Base-by-base conservation (phyloP, 2,888 invertebrate genomes). In the Cordylochernes scorpioides region DNA sequence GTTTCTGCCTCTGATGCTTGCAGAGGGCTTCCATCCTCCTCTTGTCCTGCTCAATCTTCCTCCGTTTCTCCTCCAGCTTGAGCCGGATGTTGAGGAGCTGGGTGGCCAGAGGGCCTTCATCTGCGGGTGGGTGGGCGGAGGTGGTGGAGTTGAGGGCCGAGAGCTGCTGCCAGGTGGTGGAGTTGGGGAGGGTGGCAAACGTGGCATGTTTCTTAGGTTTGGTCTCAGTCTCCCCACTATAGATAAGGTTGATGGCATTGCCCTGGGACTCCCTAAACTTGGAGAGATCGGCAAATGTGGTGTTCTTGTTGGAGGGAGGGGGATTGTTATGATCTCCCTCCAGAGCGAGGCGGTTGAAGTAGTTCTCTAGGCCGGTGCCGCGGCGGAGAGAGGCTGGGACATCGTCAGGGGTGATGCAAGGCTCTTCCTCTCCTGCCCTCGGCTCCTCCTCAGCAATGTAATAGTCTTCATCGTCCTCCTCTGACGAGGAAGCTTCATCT, bases 11-110 rank as follows among this genome's bases (percentile, higher is more conserved):
- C 50, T 82, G 75, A 44, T 73, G 66, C 46, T 64, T 69, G 55
- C 75, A 68, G 25, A 74, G 71, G 44, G 71, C 57, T 58, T 86
- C 86, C 64, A 77, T 70, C 44, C 71, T 64, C 32, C 73, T 62
- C 54, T 86, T 88, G 46, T 86, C 86, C 38, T 65, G 70, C 52
- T 88, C 88, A 44, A 88, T 88, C 43, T 75, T 68, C 32, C 82
- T 65, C 33, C 86, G 62, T 54, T 80, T 82, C 58, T 88, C 86
- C 56, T 88, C 88, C 39, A 88, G 58, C 58, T 84, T 78, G 54
- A 86, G 61, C 35, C 80, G 64, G 42, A 88, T 75, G 47, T 77
- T 77, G 49, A 72, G 71, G 35, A 88, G 58, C 50, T 88, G 55
- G 10, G 52, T 44, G 6, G 49, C 44, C 31, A 50, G 38, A 2